Percentiles rank a stretch among this genome's conserved stretches.
Conservation (phyloP, 2,113 vertebrate species). For the Pipra filicauda region DNA sequence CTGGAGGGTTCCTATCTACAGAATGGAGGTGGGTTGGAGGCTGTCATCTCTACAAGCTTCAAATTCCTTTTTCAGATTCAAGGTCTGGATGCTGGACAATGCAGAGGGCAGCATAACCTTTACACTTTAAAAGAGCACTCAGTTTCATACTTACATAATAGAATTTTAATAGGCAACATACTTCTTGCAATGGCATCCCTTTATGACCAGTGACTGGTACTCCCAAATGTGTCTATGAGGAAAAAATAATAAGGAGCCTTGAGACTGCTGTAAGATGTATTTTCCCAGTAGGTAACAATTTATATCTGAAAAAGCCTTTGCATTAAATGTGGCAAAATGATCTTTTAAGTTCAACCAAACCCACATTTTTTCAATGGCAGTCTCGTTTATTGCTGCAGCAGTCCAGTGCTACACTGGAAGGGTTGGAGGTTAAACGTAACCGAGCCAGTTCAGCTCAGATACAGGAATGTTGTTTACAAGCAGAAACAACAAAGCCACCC, state of each 20-base stretch:
- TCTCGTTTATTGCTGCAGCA: slow-evolving; percentile 1
- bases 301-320: not conserved
- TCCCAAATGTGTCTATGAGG: not conserved
- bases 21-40: too few relatives aligned
- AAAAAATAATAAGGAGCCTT: not conserved
- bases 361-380: not conserved
- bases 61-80: not conserved
- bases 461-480: slow-evolving; percentile 44
- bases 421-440: slow-evolving; percentile 46
- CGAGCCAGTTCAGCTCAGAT: slow-evolving; percentile 26
- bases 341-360: not conserved
- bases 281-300: not conserved
- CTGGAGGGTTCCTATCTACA: not conserved
- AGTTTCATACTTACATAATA: not conserved
- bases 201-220: not conserved
- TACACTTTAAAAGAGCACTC: not conserved
- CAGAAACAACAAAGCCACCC: slow-evolving; percentile 56
- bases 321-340: not conserved
- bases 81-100: not conserved
- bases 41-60: not conserved
- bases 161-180: not conserved
- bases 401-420: not conserved
- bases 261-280: not conserved
- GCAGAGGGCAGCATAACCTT: not conserved
- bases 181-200: not conserved